Base-by-base conservation (phyloP, 2,113 vertebrate genomes). In the Stegastes partitus region DNA sequence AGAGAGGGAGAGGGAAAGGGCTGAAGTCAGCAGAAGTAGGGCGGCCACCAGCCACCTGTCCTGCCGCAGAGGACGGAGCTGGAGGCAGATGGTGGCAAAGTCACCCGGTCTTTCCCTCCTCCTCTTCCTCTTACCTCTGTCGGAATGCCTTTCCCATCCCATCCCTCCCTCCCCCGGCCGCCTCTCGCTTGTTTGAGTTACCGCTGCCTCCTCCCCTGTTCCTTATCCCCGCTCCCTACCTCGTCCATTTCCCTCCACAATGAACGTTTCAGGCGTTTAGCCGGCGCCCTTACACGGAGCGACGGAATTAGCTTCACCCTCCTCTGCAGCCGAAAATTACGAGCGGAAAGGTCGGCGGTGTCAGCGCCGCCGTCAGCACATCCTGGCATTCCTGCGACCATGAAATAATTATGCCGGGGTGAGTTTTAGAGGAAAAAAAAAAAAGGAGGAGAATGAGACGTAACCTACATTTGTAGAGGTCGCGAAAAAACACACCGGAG, bases 41-140 rank as follows among this genome's bases (percentile, higher is more conserved):
- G 44, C 87, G 83, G 82, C 86, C 84, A 87, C 66, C 85, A 79
- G 87, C 89, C 91, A 91, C 88, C 86, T 94, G 91, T 88, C 88
- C 85, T 72, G 84, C 82, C 66, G 74, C 86, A 87, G 83, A 89
- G 89, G 83, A 88, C 83, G 54, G 84, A 71, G 90, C 87, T 89
- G 81, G 74, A 89, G 90, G 90, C 94, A 94, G 93, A 95, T 95
- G 94, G 93, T 49, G 85, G 87, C 93, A 94, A 93, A 93, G 93
- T 93, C 93, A 91, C 74, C 49, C 69, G 57, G 77, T 73, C 61
- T 23, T n/a, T 25, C 23, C 22, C 26, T 45, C 34, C 10, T 71
- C 75, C 28, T 34, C 39, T 47, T 23, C 78, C 55, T 58, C 37
- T 50, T 34, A 28, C 68, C 68, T 61, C 69, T 26, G 37, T 39